Evolutionary conservation across 2,797 vertebrate genomes (phyloP), one percentile per base, ranked within the genome.

Genomic region (Phylloscopus collybita): DNA sequence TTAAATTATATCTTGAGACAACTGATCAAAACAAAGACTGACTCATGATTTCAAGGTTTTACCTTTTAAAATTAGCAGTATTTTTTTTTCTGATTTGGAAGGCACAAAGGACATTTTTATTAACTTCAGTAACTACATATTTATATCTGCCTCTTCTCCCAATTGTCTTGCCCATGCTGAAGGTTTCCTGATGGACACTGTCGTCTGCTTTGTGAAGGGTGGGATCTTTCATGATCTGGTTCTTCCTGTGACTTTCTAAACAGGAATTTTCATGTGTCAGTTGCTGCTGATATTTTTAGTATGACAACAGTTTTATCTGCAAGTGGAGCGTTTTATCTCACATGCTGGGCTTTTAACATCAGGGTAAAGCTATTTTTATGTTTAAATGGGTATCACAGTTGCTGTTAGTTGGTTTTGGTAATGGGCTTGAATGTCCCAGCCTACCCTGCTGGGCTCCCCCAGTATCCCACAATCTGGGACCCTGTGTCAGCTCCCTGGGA

Each of bases 401-500:
- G 61, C 38, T 64, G 16, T 51, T 60, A 15, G 7, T 66, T 2
- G 1, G 20, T 78, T 95, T 62, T 67, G 38, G 3, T 57, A 36
- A 49, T 26, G 34, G 34, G 2, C 45, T 59, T 60, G 45, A 32
- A 32, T 79, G 51, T 38, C 29, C 54, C 86, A 53, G 42, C 19
- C 40, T 27, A 16, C 16, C 12, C 14, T 0, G 1, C 8, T 9
- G 26, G 7, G 10, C 23, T 56, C 22, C 8, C 13, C 9, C 11
- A 9, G 20, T 10, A 20, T 42, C 50, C 42, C 25, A 13, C 4
- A 4, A 23, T 42, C 10, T 38, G 42, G n/a, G 15, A 25, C 6
- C 18, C 14, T 0, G 0, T 0, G 1, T 26, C 49, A 30, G 29
- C 22, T 20, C 18, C 7, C 13, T 6, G 13, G 13, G 19, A 51